These are phyloP conservation scores for Lepus americanus DNA, from an alignment of 2,113 vertebrate species.

Conservation along the genomic window DNA sequence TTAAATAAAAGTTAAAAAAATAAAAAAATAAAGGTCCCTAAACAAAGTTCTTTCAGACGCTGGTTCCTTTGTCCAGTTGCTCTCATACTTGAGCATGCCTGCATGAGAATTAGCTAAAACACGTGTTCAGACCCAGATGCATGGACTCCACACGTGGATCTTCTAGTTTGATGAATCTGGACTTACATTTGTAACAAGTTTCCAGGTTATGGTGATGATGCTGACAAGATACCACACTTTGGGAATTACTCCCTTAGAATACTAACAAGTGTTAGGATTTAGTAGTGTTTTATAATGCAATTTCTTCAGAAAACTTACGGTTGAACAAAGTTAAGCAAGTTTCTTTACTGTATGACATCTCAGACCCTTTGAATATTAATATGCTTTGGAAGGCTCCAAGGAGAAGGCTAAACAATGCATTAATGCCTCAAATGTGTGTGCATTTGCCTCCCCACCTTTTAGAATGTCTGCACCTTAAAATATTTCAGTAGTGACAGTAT, in stretches of 20 bases:
- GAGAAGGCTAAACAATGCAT: neutral
- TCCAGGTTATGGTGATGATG: neutral
- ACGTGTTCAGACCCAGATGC: constrained; percentile 48
- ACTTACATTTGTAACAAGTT: too few species aligned
- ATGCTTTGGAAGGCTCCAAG: neutral
- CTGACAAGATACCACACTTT: neutral
- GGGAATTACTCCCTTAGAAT: constrained; percentile 9
- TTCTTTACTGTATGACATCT: constrained; percentile 21
- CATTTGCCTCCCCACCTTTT: neutral
- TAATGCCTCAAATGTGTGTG: neutral
- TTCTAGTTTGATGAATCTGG: neutral
- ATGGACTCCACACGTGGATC: neutral
- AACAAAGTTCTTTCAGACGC: constrained; percentile 24
- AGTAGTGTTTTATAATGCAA: constrained; percentile 1
- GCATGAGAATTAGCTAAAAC: neutral
- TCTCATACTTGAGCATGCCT: neutral
- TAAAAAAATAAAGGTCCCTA: too few species aligned
- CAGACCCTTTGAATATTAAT: neutral
- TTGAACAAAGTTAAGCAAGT: constrained; percentile 8
- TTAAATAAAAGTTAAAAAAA: too few species aligned
- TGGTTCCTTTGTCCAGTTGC: neutral
- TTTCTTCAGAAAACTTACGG: neutral
- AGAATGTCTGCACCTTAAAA: constrained; percentile 41
- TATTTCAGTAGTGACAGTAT: neutral
- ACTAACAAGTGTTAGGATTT: neutral